A percentile compares a stretch with the other conserved stretches of the same genome.
Conservation (phyloP, 2,113 vertebrate species). For the Eretmodus cyanostictus region DNA sequence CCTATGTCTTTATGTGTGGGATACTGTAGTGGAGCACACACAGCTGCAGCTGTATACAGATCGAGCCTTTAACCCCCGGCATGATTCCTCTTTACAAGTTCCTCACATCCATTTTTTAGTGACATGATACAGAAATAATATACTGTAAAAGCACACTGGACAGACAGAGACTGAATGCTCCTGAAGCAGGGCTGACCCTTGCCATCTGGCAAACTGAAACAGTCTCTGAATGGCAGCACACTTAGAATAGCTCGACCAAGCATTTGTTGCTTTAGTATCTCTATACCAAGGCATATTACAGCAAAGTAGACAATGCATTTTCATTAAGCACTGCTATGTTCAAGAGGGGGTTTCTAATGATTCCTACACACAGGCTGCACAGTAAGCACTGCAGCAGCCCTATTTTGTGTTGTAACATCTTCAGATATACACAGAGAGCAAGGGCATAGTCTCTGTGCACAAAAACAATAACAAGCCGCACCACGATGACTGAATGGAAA, state of each 20-base stretch:
- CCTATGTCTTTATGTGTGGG: not conserved
- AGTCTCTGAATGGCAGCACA: not conserved
- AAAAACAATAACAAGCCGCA: not conserved
- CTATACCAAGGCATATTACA: not conserved
- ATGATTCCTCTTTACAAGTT: not conserved
- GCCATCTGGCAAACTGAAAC: not conserved
- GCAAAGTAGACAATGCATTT: not conserved
- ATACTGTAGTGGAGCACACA: not conserved
- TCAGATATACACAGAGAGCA: not conserved
- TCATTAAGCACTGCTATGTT: not conserved
- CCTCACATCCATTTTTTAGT: not conserved
- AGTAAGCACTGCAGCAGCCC: not conserved
- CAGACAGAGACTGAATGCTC: not conserved
- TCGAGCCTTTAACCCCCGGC: not conserved
- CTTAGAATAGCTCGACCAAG: constrained; percentile 18
- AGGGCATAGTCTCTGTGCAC: not conserved
- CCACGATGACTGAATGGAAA: not conserved
- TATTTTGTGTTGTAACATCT: not conserved
- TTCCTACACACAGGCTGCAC: not conserved
- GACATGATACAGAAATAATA: not conserved
- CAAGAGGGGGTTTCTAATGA: not conserved
- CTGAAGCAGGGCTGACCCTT: not conserved
- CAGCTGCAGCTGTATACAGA: not conserved
- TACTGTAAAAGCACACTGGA: not conserved
- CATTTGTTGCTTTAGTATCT: constrained; percentile 22